phyloP scores from a whole-genome alignment of 1,140 invertebrate genomes.

The Microplitis mediator region DNA sequence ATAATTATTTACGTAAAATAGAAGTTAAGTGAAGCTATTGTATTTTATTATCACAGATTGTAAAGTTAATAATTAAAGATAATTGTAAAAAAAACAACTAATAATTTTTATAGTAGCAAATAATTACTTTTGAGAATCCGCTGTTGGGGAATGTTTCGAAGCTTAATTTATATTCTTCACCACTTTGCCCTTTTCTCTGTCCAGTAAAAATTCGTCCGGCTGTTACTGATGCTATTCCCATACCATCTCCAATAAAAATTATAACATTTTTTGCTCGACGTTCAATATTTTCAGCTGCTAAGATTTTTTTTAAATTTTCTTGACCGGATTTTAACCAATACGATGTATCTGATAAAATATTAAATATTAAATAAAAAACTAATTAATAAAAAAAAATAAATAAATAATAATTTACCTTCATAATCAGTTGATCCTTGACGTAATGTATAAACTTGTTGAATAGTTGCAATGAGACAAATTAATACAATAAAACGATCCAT shows the following conservation, averaged over 20 bases:
- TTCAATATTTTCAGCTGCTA: slow-evolving; percentile 55
- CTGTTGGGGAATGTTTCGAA: slow-evolving; percentile 68
- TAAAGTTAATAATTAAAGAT: neutral
- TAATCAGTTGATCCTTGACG: slow-evolving; percentile 31
- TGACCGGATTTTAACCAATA: slow-evolving; percentile 57
- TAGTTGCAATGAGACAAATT: slow-evolving; percentile 18
- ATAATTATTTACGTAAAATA: no score
- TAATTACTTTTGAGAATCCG: slow-evolving; percentile 65
- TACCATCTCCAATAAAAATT: slow-evolving; percentile 76
- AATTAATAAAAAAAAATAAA: neutral
- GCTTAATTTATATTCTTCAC: slow-evolving; percentile 65
- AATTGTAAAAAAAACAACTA: neutral
- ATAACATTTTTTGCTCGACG: slow-evolving; percentile 73
- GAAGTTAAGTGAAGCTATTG: no score
- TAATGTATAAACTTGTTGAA: slow-evolving; percentile 16
- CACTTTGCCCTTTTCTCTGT: slow-evolving; percentile 61
- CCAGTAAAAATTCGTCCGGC: slow-evolving; percentile 69
- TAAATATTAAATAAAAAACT: neutral
- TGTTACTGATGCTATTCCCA: slow-evolving; percentile 73
- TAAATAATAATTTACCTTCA: slow-evolving; percentile 35
- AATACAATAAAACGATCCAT: slow-evolving; percentile 29
- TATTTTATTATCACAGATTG: neutral
- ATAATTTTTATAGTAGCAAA: neutral
- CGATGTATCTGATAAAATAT: slow-evolving; percentile 44
- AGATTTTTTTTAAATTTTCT: slow-evolving; percentile 49